These are phyloP conservation scores for Tolypeutes matacus DNA, from an alignment of 2,797 vertebrate genomes.

Conservation along the genomic window DNA sequence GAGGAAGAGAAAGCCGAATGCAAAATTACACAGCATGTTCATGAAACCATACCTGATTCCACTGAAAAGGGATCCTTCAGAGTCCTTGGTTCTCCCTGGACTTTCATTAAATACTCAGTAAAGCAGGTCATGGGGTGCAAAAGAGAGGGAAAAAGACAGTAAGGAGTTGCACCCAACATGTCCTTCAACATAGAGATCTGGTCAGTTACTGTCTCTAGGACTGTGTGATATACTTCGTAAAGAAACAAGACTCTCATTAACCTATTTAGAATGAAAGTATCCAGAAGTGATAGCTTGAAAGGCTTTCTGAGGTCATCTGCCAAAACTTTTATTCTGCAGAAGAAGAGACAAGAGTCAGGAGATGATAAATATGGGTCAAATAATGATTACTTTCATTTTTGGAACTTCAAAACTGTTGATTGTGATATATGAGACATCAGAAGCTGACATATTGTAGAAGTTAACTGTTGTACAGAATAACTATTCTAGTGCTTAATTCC, in stretches of 20 bases:
- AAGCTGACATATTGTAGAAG: not conserved
- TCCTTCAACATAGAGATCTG: fast-evolving
- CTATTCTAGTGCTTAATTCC: not conserved
- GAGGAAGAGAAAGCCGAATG: not conserved
- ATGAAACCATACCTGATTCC: not conserved
- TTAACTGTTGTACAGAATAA: not conserved
- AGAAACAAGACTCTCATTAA: not conserved
- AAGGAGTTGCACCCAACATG: fast-evolving
- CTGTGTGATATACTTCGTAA: fast-evolving
- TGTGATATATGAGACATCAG: slow-evolving; percentile 3
- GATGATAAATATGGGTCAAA: not conserved
- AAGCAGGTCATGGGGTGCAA: not conserved
- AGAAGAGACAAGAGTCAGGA: not conserved
- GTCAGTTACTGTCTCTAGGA: not conserved
- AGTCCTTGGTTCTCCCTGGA: not conserved
- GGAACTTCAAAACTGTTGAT: not conserved
- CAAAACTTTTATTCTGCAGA: not conserved
- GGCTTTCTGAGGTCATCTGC: not conserved
- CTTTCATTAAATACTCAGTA: not conserved
- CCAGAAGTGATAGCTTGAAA: not conserved
- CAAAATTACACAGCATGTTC: not conserved
- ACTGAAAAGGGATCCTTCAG: too few species aligned
- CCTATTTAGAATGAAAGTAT: not conserved
- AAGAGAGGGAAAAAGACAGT: not conserved
- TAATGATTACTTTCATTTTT: slow-evolving; percentile 43